Evolutionary conservation across 2,113 vertebrate genomes (phyloP).

Genomic region (Willisornis vidua): DNA sequence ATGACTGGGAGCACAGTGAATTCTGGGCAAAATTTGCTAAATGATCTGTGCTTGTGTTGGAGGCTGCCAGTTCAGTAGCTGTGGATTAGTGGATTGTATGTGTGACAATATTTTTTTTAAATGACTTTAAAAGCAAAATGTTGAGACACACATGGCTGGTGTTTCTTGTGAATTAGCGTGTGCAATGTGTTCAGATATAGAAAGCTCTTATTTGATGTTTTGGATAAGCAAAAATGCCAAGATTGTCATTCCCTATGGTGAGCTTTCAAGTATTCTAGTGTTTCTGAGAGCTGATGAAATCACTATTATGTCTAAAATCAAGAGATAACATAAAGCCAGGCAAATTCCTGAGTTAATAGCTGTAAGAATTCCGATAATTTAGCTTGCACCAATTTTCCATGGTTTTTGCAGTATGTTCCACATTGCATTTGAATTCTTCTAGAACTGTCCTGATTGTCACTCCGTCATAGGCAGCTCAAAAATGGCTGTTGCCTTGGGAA

Average conservation of each 20-base stretch:
- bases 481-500: not conserved
- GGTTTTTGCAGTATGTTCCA: not conserved
- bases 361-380: not conserved
- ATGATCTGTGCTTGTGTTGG: not conserved
- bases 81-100: not conserved
- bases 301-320: not conserved
- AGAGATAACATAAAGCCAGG: not conserved
- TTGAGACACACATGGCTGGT: not conserved
- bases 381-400: not conserved
- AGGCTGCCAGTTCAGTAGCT: not conserved
- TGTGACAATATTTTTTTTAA: not conserved
- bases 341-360: not conserved
- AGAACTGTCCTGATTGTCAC: not conserved
- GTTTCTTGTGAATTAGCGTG: not conserved
- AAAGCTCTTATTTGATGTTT: not conserved
- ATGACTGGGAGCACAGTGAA: not conserved
- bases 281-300: slow-evolving; percentile 3
- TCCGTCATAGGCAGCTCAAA: not conserved
- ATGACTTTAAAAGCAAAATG: not conserved
- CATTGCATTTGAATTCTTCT: not conserved
- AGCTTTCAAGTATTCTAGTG: not conserved
- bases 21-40: not conserved
- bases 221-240: not conserved
- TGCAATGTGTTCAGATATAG: not conserved
- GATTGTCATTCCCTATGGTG: not conserved